Evolutionary conservation across 2,888 invertebrate species (phyloP).

Genomic region (Melolontha melolontha): DNA sequence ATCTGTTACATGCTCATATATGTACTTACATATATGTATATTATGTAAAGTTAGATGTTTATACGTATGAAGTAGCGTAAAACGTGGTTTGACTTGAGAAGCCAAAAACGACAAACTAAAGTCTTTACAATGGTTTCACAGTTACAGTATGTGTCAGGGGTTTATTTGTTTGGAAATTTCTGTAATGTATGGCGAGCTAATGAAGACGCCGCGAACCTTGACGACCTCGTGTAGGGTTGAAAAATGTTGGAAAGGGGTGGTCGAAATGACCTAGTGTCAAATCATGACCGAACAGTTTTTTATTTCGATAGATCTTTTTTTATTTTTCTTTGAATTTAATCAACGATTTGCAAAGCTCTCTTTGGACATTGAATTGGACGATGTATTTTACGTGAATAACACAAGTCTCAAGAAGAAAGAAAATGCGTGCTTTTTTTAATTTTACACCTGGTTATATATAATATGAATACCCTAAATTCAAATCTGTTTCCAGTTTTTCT

Average conservation of each 20-base stretch:
- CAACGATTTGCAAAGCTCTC: no score
- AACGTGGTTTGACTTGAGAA: slow-evolving; percentile 14
- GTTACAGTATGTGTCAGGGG: background rate
- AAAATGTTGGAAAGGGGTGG: background rate
- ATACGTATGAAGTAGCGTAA: slow-evolving; percentile 1
- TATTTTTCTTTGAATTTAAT: no score
- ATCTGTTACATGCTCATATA: slow-evolving; percentile 13
- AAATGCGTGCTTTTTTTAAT: no score
- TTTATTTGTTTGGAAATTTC: slow-evolving; percentile 44
- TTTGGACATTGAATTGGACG: no score
- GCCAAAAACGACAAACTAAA: no score
- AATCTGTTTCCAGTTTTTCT: no score
- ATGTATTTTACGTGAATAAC: no score
- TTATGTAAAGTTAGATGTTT: no score
- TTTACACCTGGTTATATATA: no score
- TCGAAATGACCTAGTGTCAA: background rate
- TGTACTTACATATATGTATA: background rate
- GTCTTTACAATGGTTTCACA: background rate
- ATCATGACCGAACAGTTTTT: background rate
- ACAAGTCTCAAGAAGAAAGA: no score
- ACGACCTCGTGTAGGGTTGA: slow-evolving; percentile 17
- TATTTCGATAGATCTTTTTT: background rate
- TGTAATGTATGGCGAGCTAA: slow-evolving; percentile 49
- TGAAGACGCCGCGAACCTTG: slow-evolving; percentile 41
- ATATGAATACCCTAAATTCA: no score